A percentile compares a stretch with the other conserved stretches of the same genome.
Conservation (phyloP, 2,113 vertebrate species). For the Sardina pilchardus region DNA sequence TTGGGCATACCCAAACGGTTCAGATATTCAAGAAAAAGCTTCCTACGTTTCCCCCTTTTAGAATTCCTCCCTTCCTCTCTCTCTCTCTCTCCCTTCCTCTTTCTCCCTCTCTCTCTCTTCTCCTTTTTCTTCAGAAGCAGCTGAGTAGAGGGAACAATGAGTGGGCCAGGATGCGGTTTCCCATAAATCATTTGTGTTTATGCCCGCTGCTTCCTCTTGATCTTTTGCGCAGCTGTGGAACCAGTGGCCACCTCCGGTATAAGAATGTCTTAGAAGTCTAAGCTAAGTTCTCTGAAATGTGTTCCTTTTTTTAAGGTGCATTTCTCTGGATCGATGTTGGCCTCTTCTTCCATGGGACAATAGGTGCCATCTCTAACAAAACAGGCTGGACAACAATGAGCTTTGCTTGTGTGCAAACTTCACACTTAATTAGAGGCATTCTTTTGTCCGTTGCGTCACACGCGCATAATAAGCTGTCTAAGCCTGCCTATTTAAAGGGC, state of each 20-base stretch:
- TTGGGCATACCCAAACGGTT: background rate
- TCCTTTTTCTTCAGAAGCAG: slow-evolving; percentile 32
- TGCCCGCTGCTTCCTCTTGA: slow-evolving; percentile 47
- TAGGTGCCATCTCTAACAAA: background rate
- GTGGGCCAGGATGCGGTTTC: slow-evolving; percentile 48
- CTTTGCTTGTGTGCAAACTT: background rate
- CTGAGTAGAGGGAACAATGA: slow-evolving; percentile 46
- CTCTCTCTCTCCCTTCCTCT: slow-evolving; percentile 25
- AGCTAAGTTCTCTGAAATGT: background rate
- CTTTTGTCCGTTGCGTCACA: background rate
- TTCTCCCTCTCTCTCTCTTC: slow-evolving; percentile 30
- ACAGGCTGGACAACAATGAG: background rate
- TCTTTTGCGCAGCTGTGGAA: slow-evolving; percentile 24
- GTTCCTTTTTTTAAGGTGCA: background rate
- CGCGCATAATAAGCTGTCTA: background rate
- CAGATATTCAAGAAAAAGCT: background rate
- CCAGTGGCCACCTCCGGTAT: background rate
- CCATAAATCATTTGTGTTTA: slow-evolving; percentile 49
- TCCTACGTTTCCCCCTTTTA: background rate
- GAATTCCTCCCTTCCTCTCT: slow-evolving; percentile 19
- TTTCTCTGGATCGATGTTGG: background rate
- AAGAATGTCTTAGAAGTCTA: background rate
- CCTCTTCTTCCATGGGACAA: background rate
- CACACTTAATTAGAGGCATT: background rate
- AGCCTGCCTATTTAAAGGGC: background rate